These are phyloP conservation scores for Wasmannia auropunctata DNA, from an alignment of 1,140 invertebrate genomes.

Conservation along the genomic window DNA sequence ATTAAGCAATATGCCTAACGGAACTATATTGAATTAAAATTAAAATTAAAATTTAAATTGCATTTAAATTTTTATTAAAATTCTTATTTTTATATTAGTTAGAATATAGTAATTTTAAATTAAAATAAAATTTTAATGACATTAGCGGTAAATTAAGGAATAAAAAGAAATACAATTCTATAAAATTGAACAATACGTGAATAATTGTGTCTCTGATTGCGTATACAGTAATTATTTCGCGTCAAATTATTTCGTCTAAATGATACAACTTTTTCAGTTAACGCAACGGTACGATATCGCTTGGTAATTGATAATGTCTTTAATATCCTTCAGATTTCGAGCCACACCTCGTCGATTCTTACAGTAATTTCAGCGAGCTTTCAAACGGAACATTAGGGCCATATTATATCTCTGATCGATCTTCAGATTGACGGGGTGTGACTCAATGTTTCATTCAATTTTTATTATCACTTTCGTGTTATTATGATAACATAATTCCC, in stretches of 20 bases:
- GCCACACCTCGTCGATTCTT: background rate
- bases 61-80: too few relatives aligned
- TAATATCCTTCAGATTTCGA: background rate
- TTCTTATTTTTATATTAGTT: too few relatives aligned
- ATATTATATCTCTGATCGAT: slow-evolving; percentile 15
- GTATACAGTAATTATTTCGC: background rate
- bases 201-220: background rate
- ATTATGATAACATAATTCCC: background rate
- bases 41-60: background rate
- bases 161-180: too few relatives aligned
- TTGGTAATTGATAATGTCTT: background rate
- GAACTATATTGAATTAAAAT: background rate
- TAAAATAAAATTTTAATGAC: background rate
- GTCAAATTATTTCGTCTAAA: background rate
- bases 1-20: background rate
- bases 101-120: too few relatives aligned
- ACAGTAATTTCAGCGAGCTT: background rate
- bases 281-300: background rate
- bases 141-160: background rate
- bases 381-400: slow-evolving; percentile 8
- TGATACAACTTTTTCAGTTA: background rate
- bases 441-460: slow-evolving; percentile 8
- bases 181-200: background rate
- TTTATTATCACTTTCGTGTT: background rate
- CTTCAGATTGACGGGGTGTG: background rate